Percentiles rank a stretch among this genome's conserved stretches.
Evolutionary conservation across 2,888 invertebrate genomes (phyloP).

Genomic region (Chrysolina americana): DNA sequence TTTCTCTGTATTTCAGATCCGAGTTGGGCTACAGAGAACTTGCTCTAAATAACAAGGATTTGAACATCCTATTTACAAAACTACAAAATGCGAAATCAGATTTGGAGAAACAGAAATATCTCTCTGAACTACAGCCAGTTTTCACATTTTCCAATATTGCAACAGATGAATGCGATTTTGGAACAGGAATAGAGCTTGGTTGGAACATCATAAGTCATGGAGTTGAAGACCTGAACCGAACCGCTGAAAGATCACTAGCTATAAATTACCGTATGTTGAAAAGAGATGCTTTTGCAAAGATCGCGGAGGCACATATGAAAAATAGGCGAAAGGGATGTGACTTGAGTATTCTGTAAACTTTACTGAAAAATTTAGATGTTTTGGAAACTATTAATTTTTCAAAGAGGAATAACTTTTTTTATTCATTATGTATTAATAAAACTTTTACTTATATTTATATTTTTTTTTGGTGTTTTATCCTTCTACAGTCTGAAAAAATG

Average conservation of each 20-base stretch:
- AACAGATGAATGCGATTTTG: slow-evolving; percentile 95
- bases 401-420: background rate
- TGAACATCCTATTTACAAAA: slow-evolving; percentile 80
- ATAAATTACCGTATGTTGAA: slow-evolving; percentile 84
- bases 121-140: slow-evolving; percentile 82
- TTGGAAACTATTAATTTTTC: background rate
- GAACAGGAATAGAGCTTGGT: slow-evolving; percentile 91
- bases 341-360: slow-evolving; percentile 68
- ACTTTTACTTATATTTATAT: too few species aligned
- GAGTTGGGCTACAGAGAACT: slow-evolving; percentile 87
- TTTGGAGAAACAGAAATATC: slow-evolving; percentile 74
- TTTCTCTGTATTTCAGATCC: slow-evolving; percentile 67
- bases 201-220: slow-evolving; percentile 88
- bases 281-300: slow-evolving; percentile 80
- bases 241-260: slow-evolving; percentile 77
- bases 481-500: too few species aligned
- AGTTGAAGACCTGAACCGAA: slow-evolving; percentile 77
- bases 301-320: slow-evolving; percentile 82
- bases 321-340: slow-evolving; percentile 75
- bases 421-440: background rate
- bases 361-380: background rate
- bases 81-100: slow-evolving; percentile 75
- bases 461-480: too few species aligned
- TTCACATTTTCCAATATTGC: slow-evolving; percentile 90
- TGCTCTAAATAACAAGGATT: slow-evolving; percentile 63